Evolutionary conservation across 1,140 invertebrate genomes (phyloP), one percentile per base, ranked within the genome.

Genomic region (Sipha flava): DNA sequence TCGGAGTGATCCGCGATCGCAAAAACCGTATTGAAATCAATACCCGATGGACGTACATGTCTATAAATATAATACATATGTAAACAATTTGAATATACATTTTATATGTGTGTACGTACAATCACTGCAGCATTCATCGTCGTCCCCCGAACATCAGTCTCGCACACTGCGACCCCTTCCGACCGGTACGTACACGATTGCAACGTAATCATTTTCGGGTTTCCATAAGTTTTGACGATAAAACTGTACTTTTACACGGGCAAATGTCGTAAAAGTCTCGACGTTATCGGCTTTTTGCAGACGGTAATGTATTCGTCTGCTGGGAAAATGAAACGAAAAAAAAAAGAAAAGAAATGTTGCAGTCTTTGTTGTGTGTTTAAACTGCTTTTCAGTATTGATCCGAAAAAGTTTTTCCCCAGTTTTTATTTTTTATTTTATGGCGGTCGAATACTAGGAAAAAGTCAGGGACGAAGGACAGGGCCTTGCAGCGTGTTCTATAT

Each of bases 361-460:
- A 77, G 73, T 77, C 73, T 77, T 77, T 77, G 73, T 77, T 77
- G 73, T 77, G 73, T 59, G 73, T 77, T 77, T 77, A 77, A 77
- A 77, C 73, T 77, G 73, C 73, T 77, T 77, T 77, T 57, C 49
- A 43, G 73, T 77, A 77, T 77, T 77, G 73, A 77, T 77, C 73
- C 73, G 52, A 59, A 77, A 75, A 77, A 77, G 52, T 77, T 77
- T 77, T 59, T 77, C 49, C 70, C 37, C 70, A 18, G 70, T 75
- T 75, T 54, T 75, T 75, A 21, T 75, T 37, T 34, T 57, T n/a
- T 21, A 21, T 47, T 73, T 75, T 77, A 59, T 57, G 52, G 52
- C 52, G 49, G 47, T 75, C 72, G 45, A 37, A 21, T 75, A 75
- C 73, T 43, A 43, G 34, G 31, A 77, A 57, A 40, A 37, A 77